phyloP scores from a whole-genome alignment of 1,140 invertebrate genomes.

The Samia ricini region DNA sequence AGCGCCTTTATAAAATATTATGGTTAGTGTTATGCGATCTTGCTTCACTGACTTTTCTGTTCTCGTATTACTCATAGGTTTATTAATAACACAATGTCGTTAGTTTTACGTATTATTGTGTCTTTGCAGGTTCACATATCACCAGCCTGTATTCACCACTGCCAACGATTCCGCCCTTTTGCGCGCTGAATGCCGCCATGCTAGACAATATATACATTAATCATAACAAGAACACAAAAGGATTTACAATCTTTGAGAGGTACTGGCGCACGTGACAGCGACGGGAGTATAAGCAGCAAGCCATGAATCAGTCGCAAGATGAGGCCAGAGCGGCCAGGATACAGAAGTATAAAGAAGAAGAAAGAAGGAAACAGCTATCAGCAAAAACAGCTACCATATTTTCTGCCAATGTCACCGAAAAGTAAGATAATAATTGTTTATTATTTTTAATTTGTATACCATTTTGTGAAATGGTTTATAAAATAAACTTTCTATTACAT shows the following conservation, averaged over 20 bases:
- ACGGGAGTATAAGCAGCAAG: constrained; percentile 33
- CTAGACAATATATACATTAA: constrained; percentile 54
- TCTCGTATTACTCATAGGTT: constrained; percentile 31
- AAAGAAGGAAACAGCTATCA: constrained; percentile 79
- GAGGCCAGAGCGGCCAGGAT: constrained; percentile 79
- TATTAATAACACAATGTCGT: constrained; percentile 12
- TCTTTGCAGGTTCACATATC: constrained; percentile 41
- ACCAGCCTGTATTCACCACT: constrained; percentile 61
- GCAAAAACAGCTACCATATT: constrained; percentile 68
- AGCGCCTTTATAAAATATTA: constrained; percentile 45
- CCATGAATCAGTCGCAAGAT: constrained; percentile 64
- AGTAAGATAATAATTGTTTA: constrained; percentile 33
- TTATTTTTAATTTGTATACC: constrained; percentile 4
- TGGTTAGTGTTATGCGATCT: constrained; percentile 54
- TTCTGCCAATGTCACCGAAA: constrained; percentile 67
- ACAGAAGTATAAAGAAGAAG: constrained; percentile 82
- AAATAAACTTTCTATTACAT: constrained; percentile 26
- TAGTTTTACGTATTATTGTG: constrained; percentile 9
- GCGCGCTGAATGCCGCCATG: constrained; percentile 65
- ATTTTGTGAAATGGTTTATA: neutral
- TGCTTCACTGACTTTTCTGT: constrained; percentile 27
- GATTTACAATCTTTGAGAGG: constrained; percentile 29
- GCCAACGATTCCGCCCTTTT: constrained; percentile 70
- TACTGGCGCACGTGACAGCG: constrained; percentile 52
- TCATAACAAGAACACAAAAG: constrained; percentile 41